Conservation (phyloP, 92 coral and sea anemone genomes). For the Zoanthus sansibaricus region DNA sequence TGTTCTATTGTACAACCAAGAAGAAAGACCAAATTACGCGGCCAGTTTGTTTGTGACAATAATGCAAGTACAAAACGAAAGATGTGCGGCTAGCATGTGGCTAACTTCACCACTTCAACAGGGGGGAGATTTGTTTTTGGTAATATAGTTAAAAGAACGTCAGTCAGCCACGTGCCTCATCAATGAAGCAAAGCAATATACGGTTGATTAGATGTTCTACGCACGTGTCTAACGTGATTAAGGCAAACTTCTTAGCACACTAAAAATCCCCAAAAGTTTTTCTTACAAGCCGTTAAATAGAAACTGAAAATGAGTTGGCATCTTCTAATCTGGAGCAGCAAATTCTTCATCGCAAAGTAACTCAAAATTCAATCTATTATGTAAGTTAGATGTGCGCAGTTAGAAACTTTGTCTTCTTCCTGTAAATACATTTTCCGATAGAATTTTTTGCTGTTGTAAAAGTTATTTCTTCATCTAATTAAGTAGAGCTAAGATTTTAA, state of each 20-base stretch:
- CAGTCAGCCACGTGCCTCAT: background rate
- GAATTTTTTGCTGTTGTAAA: too few species aligned
- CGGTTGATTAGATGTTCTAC: background rate
- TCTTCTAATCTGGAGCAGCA: too few species aligned
- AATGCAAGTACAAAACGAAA: conserved; percentile 16
- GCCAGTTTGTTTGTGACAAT: conserved; percentile 1
- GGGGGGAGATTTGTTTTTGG: background rate
- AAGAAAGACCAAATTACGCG: background rate
- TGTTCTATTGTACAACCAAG: conserved; percentile 28
- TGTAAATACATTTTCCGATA: too few species aligned
- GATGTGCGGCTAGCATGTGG: conserved; percentile 38
- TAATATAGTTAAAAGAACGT: background rate
- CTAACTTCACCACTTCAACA: background rate
- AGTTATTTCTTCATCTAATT: too few species aligned
- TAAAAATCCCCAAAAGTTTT: background rate
- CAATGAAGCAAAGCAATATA: background rate
- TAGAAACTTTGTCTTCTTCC: too few species aligned
- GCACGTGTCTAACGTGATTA: background rate
- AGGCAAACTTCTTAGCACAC: background rate
- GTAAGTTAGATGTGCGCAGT: too few species aligned
- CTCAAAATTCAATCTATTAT: too few species aligned
- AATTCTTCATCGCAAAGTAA: too few species aligned
- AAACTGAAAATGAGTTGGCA: too few species aligned
- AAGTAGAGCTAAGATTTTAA: too few species aligned
- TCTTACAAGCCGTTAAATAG: background rate